Evolutionary conservation across 2,113 vertebrate species (phyloP).

Genomic region (Petroica traversi): DNA sequence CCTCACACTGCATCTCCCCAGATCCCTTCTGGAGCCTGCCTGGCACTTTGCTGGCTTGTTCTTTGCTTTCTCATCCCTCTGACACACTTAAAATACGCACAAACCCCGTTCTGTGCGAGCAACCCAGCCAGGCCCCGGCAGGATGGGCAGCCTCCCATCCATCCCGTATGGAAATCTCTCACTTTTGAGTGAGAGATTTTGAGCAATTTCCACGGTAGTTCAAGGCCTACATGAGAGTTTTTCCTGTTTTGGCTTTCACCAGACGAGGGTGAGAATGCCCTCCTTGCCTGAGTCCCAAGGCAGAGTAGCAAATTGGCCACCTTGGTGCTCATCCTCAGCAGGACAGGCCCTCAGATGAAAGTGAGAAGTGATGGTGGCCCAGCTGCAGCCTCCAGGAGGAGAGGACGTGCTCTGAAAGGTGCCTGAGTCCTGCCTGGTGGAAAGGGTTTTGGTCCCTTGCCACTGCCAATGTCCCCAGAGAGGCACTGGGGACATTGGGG

Average conservation of each 20-base stretch:
- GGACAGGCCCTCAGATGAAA: background rate
- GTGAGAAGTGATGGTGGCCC: background rate
- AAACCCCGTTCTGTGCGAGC: background rate
- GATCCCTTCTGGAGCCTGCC: background rate
- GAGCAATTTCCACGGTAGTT: background rate
- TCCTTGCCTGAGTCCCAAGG: background rate
- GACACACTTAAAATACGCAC: accelerated
- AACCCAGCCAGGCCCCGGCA: background rate
- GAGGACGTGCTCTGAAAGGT: background rate
- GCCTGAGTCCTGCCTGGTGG: background rate
- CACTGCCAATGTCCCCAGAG: background rate
- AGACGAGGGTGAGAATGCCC: background rate
- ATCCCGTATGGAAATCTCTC: background rate
- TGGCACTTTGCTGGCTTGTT: background rate
- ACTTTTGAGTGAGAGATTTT: background rate
- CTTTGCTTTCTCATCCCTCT: background rate
- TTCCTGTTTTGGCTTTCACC: background rate
- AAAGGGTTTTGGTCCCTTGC: background rate
- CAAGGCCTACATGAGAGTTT: background rate
- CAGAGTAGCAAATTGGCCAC: accelerated
- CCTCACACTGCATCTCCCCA: accelerated
- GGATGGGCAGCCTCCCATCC: background rate
- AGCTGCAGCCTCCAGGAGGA: background rate
- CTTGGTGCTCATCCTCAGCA: background rate
- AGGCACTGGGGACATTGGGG: no score